Conservation (phyloP, 2,113 vertebrate species). For the Erythrocebus patas region DNA sequence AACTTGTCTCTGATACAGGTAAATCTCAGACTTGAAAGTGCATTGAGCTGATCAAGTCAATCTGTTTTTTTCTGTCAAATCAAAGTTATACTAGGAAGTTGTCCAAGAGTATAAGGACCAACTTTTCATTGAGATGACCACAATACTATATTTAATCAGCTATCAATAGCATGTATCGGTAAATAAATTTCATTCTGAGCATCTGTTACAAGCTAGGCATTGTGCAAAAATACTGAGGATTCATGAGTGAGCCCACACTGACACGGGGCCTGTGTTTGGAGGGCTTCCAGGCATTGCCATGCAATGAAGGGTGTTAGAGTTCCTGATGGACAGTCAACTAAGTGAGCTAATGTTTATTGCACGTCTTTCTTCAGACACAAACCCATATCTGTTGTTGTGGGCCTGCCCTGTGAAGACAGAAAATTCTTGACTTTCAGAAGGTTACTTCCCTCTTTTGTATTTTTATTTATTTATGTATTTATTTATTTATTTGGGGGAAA, state of each 20-base stretch:
- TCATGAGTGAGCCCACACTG: neutral
- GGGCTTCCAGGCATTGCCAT: neutral
- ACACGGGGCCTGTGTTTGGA: neutral
- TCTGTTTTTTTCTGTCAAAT: neutral
- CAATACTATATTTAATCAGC: neutral
- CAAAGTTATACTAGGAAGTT: neutral
- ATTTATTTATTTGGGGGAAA: too few relatives aligned
- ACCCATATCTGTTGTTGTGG: accelerated
- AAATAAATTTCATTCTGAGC: neutral
- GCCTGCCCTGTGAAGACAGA: neutral
- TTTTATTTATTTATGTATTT: too few relatives aligned
- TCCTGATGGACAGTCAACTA: neutral
- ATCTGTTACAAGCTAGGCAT: neutral
- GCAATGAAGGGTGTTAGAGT: neutral
- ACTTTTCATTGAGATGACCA: neutral
- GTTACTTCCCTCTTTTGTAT: neutral
- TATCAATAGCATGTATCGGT: neutral
- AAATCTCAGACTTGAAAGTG: neutral
- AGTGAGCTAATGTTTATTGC: neutral
- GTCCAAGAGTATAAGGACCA: neutral
- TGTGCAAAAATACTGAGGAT: neutral
- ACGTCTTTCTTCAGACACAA: neutral
- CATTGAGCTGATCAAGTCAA: neutral
- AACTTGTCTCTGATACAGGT: neutral
- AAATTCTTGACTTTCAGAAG: neutral